Conservation (phyloP, 2,797 vertebrate species). For the Loris lydekkerianus region DNA sequence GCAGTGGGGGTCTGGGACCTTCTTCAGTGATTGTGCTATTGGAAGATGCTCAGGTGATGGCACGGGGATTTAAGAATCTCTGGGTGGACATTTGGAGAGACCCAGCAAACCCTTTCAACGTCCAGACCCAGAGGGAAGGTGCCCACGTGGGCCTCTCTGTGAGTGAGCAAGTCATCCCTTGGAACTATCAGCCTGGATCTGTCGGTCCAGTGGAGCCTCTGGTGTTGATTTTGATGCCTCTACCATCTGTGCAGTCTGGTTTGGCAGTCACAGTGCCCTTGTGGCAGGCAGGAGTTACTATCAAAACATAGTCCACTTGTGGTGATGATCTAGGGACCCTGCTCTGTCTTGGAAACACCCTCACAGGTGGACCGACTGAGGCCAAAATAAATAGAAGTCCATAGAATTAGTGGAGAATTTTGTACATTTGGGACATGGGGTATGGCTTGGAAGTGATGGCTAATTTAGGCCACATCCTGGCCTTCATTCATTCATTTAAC, state of each 20-base stretch:
- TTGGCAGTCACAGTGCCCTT: accelerated
- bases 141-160: too few species aligned
- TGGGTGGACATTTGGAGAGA: not conserved
- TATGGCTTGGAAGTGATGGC: not conserved
- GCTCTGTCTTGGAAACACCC: not conserved
- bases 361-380: not conserved
- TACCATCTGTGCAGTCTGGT: accelerated
- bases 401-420: not conserved
- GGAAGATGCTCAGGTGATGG: not conserved
- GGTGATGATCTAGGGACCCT: not conserved
- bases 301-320: not conserved
- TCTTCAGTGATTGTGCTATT: accelerated
- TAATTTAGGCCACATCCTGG: not conserved
- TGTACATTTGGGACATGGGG: not conserved
- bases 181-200: not conserved
- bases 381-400: not conserved
- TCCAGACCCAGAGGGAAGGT: not conserved
- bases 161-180: not conserved
- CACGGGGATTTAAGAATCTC: not conserved
- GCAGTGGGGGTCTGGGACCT: not conserved
- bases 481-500: not conserved
- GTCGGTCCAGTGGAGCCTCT: accelerated
- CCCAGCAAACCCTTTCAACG: not conserved
- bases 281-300: not conserved
- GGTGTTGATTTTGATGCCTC: not conserved